These are phyloP conservation scores for Ivindomyrus marchei DNA, from an alignment of 2,113 vertebrate genomes.

Conservation along the genomic window DNA sequence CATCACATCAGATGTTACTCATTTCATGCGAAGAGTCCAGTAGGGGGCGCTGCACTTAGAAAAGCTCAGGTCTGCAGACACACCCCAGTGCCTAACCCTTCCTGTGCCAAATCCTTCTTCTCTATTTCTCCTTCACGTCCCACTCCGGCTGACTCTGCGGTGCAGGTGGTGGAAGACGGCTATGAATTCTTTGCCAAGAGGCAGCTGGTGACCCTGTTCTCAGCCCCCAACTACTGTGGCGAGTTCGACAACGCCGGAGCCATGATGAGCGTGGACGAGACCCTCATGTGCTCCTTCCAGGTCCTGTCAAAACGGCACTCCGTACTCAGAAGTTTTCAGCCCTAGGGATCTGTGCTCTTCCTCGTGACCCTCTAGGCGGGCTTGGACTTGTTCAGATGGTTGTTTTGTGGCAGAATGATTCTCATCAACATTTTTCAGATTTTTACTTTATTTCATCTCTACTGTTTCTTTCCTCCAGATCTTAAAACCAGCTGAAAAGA, in stretches of 20 bases:
- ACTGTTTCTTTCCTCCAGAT: conserved; percentile 50
- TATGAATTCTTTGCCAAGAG: conserved; percentile 81
- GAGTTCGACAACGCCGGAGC: conserved; percentile 22
- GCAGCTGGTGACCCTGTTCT: conserved; percentile 71
- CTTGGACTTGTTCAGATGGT: background rate
- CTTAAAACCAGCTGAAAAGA: conserved; percentile 78
- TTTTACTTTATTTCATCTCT: conserved; percentile 54
- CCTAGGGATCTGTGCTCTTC: background rate
- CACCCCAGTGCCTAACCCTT: background rate
- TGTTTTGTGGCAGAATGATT: background rate
- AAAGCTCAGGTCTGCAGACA: background rate
- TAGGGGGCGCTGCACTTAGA: background rate
- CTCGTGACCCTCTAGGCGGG: background rate
- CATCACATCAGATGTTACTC: background rate
- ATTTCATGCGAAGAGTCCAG: background rate
- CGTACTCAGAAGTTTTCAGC: background rate
- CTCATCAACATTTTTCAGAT: conserved; percentile 60
- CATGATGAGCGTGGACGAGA: conserved; percentile 26
- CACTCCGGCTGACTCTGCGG: background rate
- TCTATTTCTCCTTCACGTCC: background rate
- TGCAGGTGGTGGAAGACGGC: conserved; percentile 76
- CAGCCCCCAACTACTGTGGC: conserved; percentile 21
- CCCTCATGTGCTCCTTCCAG: conserved; percentile 26
- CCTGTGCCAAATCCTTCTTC: background rate
- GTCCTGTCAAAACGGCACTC: conserved; percentile 45